These are phyloP conservation scores for Bufo gargarizans DNA, from an alignment of 2,113 vertebrate genomes.

Conservation along the genomic window DNA sequence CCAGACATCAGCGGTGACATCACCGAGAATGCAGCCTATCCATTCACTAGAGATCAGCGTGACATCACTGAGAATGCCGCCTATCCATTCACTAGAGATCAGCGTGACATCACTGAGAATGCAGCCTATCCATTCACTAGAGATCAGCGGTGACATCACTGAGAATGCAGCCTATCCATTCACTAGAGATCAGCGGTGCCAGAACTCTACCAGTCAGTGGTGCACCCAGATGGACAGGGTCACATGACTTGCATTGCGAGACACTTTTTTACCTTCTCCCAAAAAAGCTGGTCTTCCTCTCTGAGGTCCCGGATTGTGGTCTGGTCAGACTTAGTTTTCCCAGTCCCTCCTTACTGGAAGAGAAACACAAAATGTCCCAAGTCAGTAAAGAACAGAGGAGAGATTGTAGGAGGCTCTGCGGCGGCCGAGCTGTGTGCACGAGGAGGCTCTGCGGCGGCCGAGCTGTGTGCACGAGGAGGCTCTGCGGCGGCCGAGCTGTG, in stretches of 20 bases:
- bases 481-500: too few species aligned
- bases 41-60: too few species aligned
- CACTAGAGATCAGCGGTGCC: background rate
- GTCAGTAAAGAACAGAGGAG: conserved; percentile 16
- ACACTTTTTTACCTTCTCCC: conserved; percentile 73
- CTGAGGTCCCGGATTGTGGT: conserved; percentile 78
- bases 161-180: too few species aligned
- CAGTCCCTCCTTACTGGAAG: conserved; percentile 81
- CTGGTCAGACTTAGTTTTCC: conserved; percentile 83
- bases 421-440: background rate
- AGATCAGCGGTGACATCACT: too few species aligned
- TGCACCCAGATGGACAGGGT: too few species aligned
- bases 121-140: too few species aligned
- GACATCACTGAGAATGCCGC: too few species aligned
- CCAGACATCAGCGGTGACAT: too few species aligned
- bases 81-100: too few species aligned
- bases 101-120: too few species aligned
- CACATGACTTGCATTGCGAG: too few species aligned
- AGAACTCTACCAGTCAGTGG: background rate
- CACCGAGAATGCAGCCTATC: too few species aligned
- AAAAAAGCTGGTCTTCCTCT: conserved; percentile 88
- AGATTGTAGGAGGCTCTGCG: background rate
- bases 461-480: background rate
- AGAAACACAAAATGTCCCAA: conserved; percentile 27
- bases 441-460: background rate